These are phyloP conservation scores for Chrysotoxum bicinctum DNA, from an alignment of 2,888 invertebrate species.

Conservation along the genomic window DNA sequence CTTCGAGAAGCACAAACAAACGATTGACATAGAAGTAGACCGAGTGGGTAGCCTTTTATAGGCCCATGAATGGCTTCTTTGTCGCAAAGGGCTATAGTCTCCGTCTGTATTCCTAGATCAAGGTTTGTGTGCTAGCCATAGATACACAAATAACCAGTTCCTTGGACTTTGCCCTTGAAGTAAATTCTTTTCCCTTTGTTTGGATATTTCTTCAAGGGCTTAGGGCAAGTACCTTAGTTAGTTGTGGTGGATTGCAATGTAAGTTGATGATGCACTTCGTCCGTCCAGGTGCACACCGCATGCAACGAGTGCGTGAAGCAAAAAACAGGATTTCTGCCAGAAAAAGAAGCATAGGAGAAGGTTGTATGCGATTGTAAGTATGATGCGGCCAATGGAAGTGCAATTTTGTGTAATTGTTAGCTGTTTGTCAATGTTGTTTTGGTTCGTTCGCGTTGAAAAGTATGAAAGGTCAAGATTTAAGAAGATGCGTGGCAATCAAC, in stretches of 20 bases:
- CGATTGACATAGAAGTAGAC: conserved; percentile 49
- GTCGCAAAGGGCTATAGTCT: background rate
- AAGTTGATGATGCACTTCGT: background rate
- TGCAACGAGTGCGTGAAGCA: conserved; percentile 23
- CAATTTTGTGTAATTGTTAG: conserved; percentile 11
- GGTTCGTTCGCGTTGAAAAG: background rate
- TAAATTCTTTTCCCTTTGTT: conserved; percentile 10
- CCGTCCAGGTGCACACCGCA: background rate
- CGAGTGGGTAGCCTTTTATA: conserved; percentile 58
- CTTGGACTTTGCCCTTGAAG: conserved; percentile 53
- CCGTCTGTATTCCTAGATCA: conserved; percentile 13
- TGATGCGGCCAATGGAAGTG: background rate
- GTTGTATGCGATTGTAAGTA: background rate
- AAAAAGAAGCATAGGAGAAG: background rate
- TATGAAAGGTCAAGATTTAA: background rate
- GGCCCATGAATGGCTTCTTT: conserved; percentile 17
- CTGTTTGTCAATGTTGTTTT: conserved; percentile 8
- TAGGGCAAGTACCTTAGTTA: conserved; percentile 10
- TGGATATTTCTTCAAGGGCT: background rate
- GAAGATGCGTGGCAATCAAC: background rate
- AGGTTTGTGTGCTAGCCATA: conserved; percentile 16
- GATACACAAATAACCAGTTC: conserved; percentile 48
- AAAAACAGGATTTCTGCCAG: conserved; percentile 48
- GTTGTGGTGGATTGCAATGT: background rate
- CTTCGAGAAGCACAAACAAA: conserved; percentile 47